Evolutionary conservation across 2,113 vertebrate genomes (phyloP).

Genomic region (Collichthys lucidus): DNA sequence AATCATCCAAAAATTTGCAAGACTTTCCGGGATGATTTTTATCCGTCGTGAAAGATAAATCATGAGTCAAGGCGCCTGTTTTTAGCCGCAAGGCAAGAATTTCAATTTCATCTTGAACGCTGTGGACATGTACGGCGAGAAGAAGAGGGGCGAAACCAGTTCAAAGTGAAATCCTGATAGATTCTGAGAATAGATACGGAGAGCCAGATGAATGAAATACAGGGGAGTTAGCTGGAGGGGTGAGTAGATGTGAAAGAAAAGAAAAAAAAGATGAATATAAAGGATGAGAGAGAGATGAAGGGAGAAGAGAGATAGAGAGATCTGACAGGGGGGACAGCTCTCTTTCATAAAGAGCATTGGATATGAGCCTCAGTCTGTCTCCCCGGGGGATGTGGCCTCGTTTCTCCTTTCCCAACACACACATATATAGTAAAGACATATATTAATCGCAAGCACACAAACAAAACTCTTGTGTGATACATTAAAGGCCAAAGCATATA

Average conservation of each 20-base stretch:
- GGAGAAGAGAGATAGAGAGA: conserved; percentile 57
- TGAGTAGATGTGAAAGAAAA: conserved; percentile 54
- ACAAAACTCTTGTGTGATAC: conserved; percentile 10
- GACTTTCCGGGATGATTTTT: conserved; percentile 16
- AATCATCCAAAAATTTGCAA: conserved; percentile 15
- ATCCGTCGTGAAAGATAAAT: conserved; percentile 30
- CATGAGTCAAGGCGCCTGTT: conserved; percentile 17
- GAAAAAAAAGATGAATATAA: conserved; percentile 63
- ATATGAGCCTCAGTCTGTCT: conserved; percentile 76
- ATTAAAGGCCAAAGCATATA: conserved; percentile 4
- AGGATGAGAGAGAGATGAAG: conserved; percentile 63
- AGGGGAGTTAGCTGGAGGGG: conserved; percentile 55
- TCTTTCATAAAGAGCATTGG: conserved; percentile 80
- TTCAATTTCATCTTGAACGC: conserved; percentile 54
- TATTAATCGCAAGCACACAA: conserved; percentile 34
- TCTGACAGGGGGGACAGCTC: conserved; percentile 69
- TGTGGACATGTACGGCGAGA: conserved; percentile 22
- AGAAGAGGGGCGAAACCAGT: conserved; percentile 11
- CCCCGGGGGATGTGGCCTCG: conserved; percentile 72
- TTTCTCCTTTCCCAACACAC: conserved; percentile 60
- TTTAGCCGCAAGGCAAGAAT: conserved; percentile 38
- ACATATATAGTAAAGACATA: conserved; percentile 16
- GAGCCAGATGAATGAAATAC: conserved; percentile 65
- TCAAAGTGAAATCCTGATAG: conserved; percentile 76
- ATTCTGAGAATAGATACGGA: conserved; percentile 55